A percentile compares a stretch with the other conserved stretches of the same genome.
Conservation (phyloP, 2,888 invertebrate genomes). For the Ashinkailepas kermadecensis region DNA sequence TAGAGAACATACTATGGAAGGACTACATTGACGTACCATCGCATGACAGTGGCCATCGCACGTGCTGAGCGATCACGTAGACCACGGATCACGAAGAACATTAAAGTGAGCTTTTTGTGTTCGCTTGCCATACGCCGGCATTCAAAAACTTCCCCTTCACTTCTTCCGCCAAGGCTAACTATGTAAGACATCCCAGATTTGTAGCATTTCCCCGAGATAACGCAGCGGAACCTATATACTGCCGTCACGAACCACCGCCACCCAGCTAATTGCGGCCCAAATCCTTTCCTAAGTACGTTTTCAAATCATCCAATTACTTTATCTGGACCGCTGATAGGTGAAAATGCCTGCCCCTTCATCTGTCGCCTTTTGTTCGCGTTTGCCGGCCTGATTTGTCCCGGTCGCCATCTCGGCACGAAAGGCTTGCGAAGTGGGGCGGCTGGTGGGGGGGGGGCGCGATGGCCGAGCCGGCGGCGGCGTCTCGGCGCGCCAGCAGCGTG, state of each 20-base stretch:
- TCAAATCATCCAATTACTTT: slow-evolving; percentile 1
- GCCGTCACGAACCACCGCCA: background rate
- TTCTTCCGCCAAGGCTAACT: background rate
- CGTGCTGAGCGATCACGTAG: too few species aligned
- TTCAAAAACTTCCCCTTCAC: background rate
- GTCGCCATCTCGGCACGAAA: background rate
- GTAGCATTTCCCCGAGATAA: background rate
- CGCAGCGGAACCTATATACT: background rate
- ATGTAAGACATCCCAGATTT: background rate
- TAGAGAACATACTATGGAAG: too few species aligned
- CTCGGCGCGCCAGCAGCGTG: background rate
- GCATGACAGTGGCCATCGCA: too few species aligned
- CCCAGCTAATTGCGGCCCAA: background rate
- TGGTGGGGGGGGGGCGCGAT: too few species aligned
- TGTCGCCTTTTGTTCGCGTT: background rate
- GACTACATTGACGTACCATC: too few species aligned
- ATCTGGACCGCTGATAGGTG: background rate
- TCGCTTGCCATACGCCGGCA: background rate
- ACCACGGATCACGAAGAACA: too few species aligned
- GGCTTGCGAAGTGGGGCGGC: background rate
- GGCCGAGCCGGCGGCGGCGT: background rate
- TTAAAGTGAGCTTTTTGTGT: too few species aligned
- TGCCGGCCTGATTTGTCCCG: background rate
- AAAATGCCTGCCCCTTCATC: background rate
- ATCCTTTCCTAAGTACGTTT: slow-evolving; percentile 12